Conservation (phyloP, 2,888 invertebrate genomes). For the Balanococcus diminutus region DNA sequence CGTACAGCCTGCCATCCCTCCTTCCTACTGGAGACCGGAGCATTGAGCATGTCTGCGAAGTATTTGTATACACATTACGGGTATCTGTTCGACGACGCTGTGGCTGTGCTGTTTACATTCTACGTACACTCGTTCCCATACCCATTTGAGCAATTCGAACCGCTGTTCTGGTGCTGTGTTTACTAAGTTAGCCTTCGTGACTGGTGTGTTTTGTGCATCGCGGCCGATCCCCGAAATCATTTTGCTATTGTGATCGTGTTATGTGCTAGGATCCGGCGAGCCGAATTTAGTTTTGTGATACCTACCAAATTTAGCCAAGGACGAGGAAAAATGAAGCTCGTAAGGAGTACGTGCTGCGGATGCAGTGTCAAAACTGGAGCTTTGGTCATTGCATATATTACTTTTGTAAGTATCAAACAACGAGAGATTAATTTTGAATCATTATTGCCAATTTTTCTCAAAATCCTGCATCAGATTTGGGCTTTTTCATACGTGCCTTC, state of each 20-base stretch:
- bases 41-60: neutral
- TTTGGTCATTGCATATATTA: slow-evolving; percentile 29
- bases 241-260: neutral
- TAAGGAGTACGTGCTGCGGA: slow-evolving; percentile 42
- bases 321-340: slow-evolving; percentile 32
- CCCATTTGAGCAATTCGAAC: neutral
- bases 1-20: neutral
- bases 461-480: no score
- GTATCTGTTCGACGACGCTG: neutral
- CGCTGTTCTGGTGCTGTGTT: neutral
- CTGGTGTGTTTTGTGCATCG: neutral
- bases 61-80: neutral
- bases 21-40: neutral
- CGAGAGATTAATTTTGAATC: no score
- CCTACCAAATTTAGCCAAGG: neutral
- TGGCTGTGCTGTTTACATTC: neutral
- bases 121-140: neutral
- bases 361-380: slow-evolving; percentile 49
- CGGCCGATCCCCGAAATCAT: neutral
- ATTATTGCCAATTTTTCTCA: no score
- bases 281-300: no score
- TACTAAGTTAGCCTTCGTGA: neutral
- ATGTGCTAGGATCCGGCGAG: neutral
- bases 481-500: no score
- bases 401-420: slow-evolving; percentile 31